Percentiles rank a stretch among this genome's conserved stretches.
These are phyloP conservation scores for Tyria jacobaeae DNA, from an alignment of 2,888 invertebrate species.

Conservation along the genomic window DNA sequence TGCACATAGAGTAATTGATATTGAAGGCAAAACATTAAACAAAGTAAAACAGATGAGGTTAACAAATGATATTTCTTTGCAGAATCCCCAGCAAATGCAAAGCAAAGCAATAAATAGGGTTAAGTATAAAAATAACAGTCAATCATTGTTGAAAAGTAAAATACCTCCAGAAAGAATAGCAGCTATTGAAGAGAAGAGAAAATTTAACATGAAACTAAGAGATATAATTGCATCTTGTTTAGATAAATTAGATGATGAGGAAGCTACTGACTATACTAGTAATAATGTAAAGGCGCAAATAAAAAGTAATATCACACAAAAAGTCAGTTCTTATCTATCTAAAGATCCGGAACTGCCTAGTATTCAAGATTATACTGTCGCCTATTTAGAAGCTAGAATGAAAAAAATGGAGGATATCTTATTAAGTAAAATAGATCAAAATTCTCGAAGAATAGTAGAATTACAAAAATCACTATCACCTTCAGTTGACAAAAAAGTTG, in stretches of 20 bases:
- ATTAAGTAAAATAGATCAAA: constrained; percentile 73
- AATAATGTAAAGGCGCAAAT: constrained; percentile 24
- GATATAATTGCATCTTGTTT: constrained; percentile 74
- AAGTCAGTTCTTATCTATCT: constrained; percentile 35
- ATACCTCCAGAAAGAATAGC: constrained; percentile 72
- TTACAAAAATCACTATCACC: constrained; percentile 57
- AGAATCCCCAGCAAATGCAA: neutral
- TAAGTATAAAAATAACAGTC: constrained; percentile 12
- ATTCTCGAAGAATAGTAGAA: constrained; percentile 68
- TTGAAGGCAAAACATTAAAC: neutral
- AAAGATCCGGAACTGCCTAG: constrained; percentile 48
- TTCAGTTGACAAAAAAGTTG: constrained; percentile 41
- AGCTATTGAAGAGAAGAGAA: constrained; percentile 74
- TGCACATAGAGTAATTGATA: neutral
- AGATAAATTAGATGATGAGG: constrained; percentile 62
- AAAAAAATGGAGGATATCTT: constrained; percentile 72
- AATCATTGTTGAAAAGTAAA: constrained; percentile 28
- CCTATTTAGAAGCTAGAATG: constrained; percentile 70
- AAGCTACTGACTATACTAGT: constrained; percentile 38
- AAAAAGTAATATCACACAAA: constrained; percentile 24
- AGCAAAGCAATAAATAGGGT: neutral
- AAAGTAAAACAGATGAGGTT: neutral
- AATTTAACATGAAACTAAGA: constrained; percentile 77
- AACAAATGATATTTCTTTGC: neutral
- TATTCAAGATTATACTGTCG: constrained; percentile 59